Percentiles rank a stretch among this genome's conserved stretches.
Conservation (phyloP, 2,888 invertebrate genomes). For the Cylloceria caligata region DNA sequence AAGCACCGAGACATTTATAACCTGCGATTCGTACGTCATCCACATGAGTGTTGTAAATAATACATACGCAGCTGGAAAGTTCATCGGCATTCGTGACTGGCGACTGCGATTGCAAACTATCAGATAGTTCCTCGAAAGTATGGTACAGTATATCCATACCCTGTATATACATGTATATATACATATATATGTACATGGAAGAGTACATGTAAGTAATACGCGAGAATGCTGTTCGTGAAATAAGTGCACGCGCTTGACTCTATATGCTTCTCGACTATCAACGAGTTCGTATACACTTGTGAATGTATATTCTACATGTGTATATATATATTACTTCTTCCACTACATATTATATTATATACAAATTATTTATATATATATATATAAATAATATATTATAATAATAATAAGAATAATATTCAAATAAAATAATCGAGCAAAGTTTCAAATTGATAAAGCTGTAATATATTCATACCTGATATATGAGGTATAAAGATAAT, state of each 20-base stretch:
- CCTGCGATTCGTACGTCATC: conserved; percentile 64
- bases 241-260: conserved; percentile 64
- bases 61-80: conserved; percentile 67
- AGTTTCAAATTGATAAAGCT: conserved; percentile 26
- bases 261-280: conserved; percentile 61
- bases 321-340: no score
- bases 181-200: neutral
- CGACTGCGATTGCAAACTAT: conserved; percentile 66
- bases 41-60: conserved; percentile 65
- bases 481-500: conserved; percentile 27
- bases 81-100: conserved; percentile 67
- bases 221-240: conserved; percentile 63
- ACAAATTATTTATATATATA: no score
- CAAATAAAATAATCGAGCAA: conserved; percentile 13
- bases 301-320: no score
- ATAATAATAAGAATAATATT: neutral
- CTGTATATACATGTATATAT: conserved; percentile 5
- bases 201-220: conserved; percentile 42
- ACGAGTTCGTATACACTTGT: conserved; percentile 43
- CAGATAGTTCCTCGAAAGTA: conserved; percentile 66
- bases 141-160: conserved; percentile 42
- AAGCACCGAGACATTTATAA: conserved; percentile 68
- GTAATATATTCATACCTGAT: conserved; percentile 35
- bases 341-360: no score
- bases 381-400: no score